Conservation (phyloP, 2,888 invertebrate species). For the Sesia apiformis region DNA sequence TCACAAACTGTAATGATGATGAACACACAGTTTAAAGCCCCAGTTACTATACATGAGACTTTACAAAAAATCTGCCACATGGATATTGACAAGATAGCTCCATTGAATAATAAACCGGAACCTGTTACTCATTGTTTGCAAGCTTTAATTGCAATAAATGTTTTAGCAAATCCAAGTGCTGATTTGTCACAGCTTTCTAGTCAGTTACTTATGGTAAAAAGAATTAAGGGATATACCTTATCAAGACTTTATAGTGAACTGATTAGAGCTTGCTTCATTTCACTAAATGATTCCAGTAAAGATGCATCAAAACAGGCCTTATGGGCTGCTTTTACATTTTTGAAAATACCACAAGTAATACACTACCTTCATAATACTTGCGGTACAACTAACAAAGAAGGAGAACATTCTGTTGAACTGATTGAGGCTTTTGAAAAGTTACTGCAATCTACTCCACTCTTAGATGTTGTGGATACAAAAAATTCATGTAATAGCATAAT, state of each 20-base stretch:
- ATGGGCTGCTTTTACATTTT: conserved; percentile 95
- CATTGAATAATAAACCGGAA: conserved; percentile 72
- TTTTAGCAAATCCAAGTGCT: conserved; percentile 88
- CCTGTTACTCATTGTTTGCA: conserved; percentile 84
- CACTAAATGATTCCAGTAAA: conserved; percentile 89
- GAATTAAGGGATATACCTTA: conserved; percentile 87
- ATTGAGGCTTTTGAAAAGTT: conserved; percentile 89
- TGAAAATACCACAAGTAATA: conserved; percentile 90
- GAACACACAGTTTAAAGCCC: conserved; percentile 72
- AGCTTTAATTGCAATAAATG: conserved; percentile 88
- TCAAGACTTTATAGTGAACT: conserved; percentile 91
- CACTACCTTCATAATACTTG: conserved; percentile 78
- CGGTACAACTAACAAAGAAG: conserved; percentile 71
- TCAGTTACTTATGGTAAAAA: conserved; percentile 88
- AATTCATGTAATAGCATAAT: conserved; percentile 92
- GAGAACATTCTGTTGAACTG: conserved; percentile 83
- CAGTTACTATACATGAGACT: conserved; percentile 74
- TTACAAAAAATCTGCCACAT: conserved; percentile 76
- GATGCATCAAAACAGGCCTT: conserved; percentile 87
- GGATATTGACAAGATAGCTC: conserved; percentile 76
- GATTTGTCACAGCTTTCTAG: conserved; percentile 87
- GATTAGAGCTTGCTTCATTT: conserved; percentile 90
- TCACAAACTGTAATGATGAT: conserved; percentile 77
- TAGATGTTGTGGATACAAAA: conserved; percentile 92
- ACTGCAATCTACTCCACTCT: conserved; percentile 86